A percentile compares a stretch with the other conserved stretches of the same genome.
Evolutionary conservation across 1,140 invertebrate species (phyloP).

Genomic region (Copidosoma floridanum): DNA sequence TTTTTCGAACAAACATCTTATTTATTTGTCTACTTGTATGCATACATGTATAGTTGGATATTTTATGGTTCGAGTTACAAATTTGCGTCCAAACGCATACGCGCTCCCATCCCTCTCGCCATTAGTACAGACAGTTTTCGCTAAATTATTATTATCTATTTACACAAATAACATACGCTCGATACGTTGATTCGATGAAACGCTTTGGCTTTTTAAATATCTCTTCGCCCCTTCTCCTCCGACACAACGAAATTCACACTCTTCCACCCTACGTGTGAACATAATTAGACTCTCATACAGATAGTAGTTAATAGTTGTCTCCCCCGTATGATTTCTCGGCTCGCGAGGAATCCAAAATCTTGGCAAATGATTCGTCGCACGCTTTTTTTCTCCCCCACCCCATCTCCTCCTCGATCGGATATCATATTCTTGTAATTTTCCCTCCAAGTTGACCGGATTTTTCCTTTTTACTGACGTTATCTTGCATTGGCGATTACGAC

Average conservation of each 20-base stretch:
- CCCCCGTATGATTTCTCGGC: neutral
- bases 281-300: too few relatives aligned
- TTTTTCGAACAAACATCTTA: conserved; percentile 37
- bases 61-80: conserved; percentile 47
- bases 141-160: conserved; percentile 53
- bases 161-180: conserved; percentile 53
- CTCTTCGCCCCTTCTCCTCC: conserved; percentile 14
- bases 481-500: conserved; percentile 43
- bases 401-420: too few relatives aligned
- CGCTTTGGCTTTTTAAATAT: conserved; percentile 30
- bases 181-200: conserved; percentile 46
- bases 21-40: conserved; percentile 48
- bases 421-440: conserved; percentile 13
- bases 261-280: conserved; percentile 26
- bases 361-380: conserved; percentile 37
- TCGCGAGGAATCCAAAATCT: conserved; percentile 43
- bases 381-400: too few relatives aligned
- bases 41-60: too few relatives aligned
- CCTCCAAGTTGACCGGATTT: conserved; percentile 12
- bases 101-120: conserved; percentile 35
- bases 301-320: too few relatives aligned
- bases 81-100: conserved; percentile 33
- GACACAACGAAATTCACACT: conserved; percentile 15
- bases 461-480: conserved; percentile 51
- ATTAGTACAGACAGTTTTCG: conserved; percentile 44